Conservation (phyloP, 2,888 invertebrate species). For the Apotomis betuletana region DNA sequence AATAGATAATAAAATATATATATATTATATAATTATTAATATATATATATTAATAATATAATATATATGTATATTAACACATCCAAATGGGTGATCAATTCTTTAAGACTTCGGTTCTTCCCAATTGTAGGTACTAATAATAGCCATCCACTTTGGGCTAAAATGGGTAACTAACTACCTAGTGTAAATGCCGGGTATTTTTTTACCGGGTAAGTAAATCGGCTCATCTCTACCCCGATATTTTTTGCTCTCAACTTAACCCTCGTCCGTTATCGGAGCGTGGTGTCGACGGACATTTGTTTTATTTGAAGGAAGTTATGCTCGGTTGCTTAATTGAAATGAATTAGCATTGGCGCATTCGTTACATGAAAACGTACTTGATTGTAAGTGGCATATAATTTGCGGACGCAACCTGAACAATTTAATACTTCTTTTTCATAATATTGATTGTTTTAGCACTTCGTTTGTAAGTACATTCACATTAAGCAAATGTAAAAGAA, state of each 20-base stretch:
- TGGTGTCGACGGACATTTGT: constrained; percentile 62
- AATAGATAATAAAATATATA: too few relatives aligned
- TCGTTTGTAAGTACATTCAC: too few relatives aligned
- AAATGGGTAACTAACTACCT: background rate
- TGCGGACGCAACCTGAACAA: background rate
- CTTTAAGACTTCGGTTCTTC: too few relatives aligned
- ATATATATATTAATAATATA: too few relatives aligned
- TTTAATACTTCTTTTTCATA: background rate
- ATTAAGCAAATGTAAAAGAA: too few relatives aligned
- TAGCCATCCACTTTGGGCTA: too few relatives aligned
- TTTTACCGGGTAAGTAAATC: background rate
- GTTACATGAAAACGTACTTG: constrained; percentile 20
- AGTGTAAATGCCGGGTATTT: background rate
- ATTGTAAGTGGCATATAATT: constrained; percentile 11
- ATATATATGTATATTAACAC: too few relatives aligned
- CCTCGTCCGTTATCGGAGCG: constrained; percentile 64
- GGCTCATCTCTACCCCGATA: constrained; percentile 48
- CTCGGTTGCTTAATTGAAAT: constrained; percentile 61
- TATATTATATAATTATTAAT: too few relatives aligned
- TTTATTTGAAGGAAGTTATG: constrained; percentile 63
- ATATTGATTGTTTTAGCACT: too few relatives aligned
- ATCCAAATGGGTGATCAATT: too few relatives aligned
- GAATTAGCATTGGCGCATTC: constrained; percentile 52
- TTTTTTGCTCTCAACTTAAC: constrained; percentile 69
- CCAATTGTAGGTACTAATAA: too few relatives aligned